A percentile compares a stretch with the other conserved stretches of the same genome.
phyloP scores from a whole-genome alignment of 2,888 invertebrate species.

The Rotaria magnacalcarata region DNA sequence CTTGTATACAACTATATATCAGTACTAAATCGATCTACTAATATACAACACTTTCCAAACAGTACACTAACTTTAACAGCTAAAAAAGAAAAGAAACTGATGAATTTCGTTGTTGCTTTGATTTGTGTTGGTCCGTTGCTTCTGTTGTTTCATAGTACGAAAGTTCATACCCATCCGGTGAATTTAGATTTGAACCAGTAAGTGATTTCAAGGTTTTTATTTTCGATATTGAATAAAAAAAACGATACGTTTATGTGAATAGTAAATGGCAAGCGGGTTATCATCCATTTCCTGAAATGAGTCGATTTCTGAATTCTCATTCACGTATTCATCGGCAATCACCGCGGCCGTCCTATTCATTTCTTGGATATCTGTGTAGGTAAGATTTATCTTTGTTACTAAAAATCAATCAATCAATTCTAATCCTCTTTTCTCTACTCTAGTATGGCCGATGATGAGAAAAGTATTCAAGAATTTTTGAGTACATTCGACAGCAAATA shows the following conservation, averaged over 20 bases:
- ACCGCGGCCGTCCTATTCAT: neutral
- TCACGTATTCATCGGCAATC: neutral
- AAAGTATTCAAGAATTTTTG: neutral
- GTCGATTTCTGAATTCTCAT: constrained; percentile 14
- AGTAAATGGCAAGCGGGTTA: neutral
- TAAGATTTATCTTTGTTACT: neutral
- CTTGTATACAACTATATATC: no score
- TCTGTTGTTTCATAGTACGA: neutral
- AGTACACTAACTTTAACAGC: neutral
- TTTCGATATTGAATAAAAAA: neutral
- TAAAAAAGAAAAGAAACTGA: neutral
- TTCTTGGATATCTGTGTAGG: constrained; percentile 1
- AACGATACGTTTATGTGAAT: neutral
- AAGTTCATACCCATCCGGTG: neutral
- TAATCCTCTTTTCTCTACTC: neutral
- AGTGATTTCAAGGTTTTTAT: neutral
- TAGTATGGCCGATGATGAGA: neutral
- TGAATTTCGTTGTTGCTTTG: neutral
- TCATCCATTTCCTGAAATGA: constrained; percentile 26
- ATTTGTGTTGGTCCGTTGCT: neutral
- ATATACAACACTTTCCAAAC: neutral
- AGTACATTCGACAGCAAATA: neutral
- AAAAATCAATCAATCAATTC: neutral
- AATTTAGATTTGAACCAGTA: neutral
- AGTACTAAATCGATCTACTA: neutral